Percentiles rank a stretch among this genome's conserved stretches.
These are phyloP conservation scores for Leptogaster cylindrica DNA, from an alignment of 2,888 invertebrate species.

Conservation along the genomic window DNA sequence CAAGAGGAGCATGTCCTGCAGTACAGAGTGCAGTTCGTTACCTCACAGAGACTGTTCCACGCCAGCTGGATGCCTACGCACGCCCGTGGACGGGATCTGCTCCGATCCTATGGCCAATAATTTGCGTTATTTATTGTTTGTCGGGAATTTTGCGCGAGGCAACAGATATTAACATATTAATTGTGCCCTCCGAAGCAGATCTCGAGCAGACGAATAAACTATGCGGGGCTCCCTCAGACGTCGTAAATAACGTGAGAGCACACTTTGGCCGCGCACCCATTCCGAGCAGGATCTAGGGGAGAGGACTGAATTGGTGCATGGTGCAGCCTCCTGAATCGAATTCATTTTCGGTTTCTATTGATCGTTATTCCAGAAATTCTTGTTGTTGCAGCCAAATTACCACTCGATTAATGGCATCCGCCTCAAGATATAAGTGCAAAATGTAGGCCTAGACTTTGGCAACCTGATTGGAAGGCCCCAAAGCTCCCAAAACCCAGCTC, in stretches of 20 bases:
- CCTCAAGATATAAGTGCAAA: background rate
- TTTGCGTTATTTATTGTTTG: slow-evolving; percentile 46
- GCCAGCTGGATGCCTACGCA: slow-evolving; percentile 19
- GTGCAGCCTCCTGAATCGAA: background rate
- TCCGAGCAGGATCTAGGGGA: background rate
- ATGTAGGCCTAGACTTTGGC: background rate
- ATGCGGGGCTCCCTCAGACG: background rate
- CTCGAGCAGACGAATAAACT: slow-evolving; percentile 12
- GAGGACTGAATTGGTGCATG: background rate
- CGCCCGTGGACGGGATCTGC: slow-evolving; percentile 2
- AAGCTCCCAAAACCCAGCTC: slow-evolving; percentile 2
- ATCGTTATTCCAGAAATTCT: background rate
- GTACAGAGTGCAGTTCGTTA: slow-evolving; percentile 15
- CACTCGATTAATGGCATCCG: background rate
- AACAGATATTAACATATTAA: slow-evolving; percentile 44
- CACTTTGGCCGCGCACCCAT: background rate
- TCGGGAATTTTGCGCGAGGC: slow-evolving; percentile 38
- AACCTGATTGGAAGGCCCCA: slow-evolving; percentile 5
- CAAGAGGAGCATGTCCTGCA: background rate
- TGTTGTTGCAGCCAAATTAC: slow-evolving; percentile 2
- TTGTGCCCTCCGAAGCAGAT: slow-evolving; percentile 39
- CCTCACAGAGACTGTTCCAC: slow-evolving; percentile 23
- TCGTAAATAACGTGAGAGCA: slow-evolving; percentile 27
- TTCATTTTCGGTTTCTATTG: slow-evolving; percentile 10
- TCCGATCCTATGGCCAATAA: slow-evolving; percentile 40